Evolutionary conservation across 1,140 invertebrate species (phyloP).

Genomic region (Platorchestia sp.): DNA sequence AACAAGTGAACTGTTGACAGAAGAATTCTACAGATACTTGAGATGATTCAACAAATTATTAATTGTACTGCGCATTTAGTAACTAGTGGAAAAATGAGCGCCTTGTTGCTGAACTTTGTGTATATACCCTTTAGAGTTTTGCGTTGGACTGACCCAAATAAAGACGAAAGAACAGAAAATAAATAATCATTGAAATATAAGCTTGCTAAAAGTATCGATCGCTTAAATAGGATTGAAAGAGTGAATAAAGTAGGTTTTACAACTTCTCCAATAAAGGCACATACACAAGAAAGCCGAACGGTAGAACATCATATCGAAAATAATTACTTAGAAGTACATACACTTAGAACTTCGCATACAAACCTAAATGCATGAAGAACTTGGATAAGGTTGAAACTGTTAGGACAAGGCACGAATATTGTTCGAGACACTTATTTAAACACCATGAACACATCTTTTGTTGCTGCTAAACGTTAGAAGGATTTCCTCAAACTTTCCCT

Average conservation of each 20-base stretch:
- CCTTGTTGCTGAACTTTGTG: not conserved
- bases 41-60: not conserved
- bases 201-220: not conserved
- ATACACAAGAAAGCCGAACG: not conserved
- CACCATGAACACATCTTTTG: not conserved
- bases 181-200: too few relatives aligned
- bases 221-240: not conserved
- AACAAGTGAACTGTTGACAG: too few relatives aligned
- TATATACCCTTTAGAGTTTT: too few relatives aligned
- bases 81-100: not conserved
- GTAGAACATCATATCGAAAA: not conserved
- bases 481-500: not conserved
- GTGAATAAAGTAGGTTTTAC: not conserved
- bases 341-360: not conserved
- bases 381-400: not conserved
- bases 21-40: too few relatives aligned
- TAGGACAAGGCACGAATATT: not conserved
- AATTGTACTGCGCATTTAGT: not conserved
- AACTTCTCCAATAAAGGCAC: not conserved
- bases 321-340: not conserved
- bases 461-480: not conserved
- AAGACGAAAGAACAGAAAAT: not conserved
- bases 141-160: too few relatives aligned
- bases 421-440: not conserved
- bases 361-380: not conserved